Conservation (phyloP, 2,113 vertebrate species). For the Zosterops lateralis region DNA sequence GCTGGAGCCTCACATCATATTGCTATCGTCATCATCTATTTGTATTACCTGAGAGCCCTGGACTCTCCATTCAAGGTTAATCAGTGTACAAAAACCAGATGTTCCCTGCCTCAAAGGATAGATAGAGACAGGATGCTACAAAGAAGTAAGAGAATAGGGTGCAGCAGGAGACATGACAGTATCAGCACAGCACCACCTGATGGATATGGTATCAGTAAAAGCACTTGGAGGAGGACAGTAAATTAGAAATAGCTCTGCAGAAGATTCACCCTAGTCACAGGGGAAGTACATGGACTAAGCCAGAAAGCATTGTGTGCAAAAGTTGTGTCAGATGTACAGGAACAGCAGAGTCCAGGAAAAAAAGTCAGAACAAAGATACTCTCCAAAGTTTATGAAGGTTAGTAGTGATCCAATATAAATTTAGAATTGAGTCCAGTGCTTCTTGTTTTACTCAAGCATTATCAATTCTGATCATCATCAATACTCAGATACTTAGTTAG, state of each 20-base stretch:
- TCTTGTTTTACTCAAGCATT: neutral
- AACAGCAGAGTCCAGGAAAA: neutral
- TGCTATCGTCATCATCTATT: neutral
- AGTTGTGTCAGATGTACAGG: neutral
- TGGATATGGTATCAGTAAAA: neutral
- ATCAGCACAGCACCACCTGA: neutral
- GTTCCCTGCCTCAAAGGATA: neutral
- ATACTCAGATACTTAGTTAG: neutral
- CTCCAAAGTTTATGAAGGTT: neutral
- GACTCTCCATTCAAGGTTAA: neutral
- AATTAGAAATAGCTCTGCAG: neutral
- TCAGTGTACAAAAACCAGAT: neutral
- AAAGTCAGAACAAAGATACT: neutral
- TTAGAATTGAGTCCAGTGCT: neutral
- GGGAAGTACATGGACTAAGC: neutral
- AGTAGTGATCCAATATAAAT: neutral
- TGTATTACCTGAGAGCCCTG: neutral
- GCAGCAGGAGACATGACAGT: neutral
- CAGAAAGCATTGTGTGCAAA: neutral
- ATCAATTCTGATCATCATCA: neutral
- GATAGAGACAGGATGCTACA: neutral
- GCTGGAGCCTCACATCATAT: neutral
- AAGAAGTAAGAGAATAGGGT: neutral
- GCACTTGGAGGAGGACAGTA: neutral
- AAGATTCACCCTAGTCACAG: neutral